Base-by-base conservation (phyloP, 2,113 vertebrate species). In the Corydoras maculifer region DNA sequence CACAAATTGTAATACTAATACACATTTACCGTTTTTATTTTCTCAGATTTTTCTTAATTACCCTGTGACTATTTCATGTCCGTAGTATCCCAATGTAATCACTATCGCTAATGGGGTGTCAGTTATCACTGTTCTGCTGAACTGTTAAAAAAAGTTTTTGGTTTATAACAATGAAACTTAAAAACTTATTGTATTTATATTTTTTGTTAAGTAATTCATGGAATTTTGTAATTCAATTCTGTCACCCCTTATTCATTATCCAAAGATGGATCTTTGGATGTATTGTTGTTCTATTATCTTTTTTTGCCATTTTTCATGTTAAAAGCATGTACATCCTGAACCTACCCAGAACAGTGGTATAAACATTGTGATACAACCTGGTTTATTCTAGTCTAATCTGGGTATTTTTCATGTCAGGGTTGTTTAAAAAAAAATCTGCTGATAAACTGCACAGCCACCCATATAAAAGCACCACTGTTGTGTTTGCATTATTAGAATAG, bases 31-130 rank as follows among this genome's bases (percentile, higher is more conserved):
- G 71, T 75, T 57, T 72, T 69, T 67, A 78, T 75, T 65, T 48
- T 69, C 14, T 50, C 68, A 6, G 5, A 58, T 43, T 75, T 65
- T 35, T 15, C 76, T 81, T 31, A 64, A 72, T 58, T 78, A 18
- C 69, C 18, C 63, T 9, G 10, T 70, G 3, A 51, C 73, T 30
- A 5, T 73, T 13, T 43, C 29, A 31, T 35, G 12, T 14, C 14
- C 1, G 4, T 43, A 43, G 35, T 43, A 8, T 43, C 35, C 35
- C 35, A 43, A 43, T 43, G 4, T 43, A 2, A 8, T 43, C 18
- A 25, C 18, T 25, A 25, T 25, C n/a, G n/a, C n/a, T n/a, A n/a
- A n/a, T n/a, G n/a, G n/a, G n/a, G n/a, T n/a, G n/a, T n/a, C n/a
- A 43, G 35, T 43, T 43, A 43, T 43, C 35, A 43, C 35, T 43